A percentile compares a stretch with the other conserved stretches of the same genome.
These are phyloP conservation scores for Boloria selene DNA, from an alignment of 2,888 invertebrate genomes.

Conservation along the genomic window DNA sequence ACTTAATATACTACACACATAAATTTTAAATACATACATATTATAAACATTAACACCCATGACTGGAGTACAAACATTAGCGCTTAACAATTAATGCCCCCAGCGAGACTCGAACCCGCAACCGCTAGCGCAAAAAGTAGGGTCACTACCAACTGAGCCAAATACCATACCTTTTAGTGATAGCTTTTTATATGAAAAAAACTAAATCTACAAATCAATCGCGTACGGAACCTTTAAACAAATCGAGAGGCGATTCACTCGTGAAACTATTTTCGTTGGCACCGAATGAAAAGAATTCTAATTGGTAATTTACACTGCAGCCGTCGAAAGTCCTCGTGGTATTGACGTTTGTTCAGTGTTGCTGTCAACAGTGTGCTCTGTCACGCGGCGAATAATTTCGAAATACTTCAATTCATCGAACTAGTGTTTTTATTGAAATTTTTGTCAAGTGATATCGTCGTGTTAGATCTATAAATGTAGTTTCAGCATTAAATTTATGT, in stretches of 20 bases:
- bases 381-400: constrained; percentile 28
- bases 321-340: constrained; percentile 37
- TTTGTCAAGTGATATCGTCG: background rate
- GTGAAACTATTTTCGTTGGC: constrained; percentile 46
- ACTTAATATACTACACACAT: too few relatives aligned
- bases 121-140: too few relatives aligned
- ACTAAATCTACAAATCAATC: constrained; percentile 9
- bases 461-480: background rate
- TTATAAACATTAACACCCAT: too few relatives aligned
- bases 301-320: constrained; percentile 61
- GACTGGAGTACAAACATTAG: too few relatives aligned
- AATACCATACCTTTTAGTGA: too few relatives aligned
- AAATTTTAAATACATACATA: too few relatives aligned
- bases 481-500: too few relatives aligned
- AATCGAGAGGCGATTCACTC: constrained; percentile 32
- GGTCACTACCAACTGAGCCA: too few relatives aligned
- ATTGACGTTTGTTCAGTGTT: constrained; percentile 37
- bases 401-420: constrained; percentile 27
- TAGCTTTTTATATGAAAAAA: background rate
- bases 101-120: too few relatives aligned
- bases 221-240: constrained; percentile 43
- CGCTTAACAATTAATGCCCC: too few relatives aligned
- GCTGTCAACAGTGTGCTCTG: constrained; percentile 35
- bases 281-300: constrained; percentile 58
- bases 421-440: constrained; percentile 2